phyloP scores from a whole-genome alignment of 1,140 invertebrate species.

The Ips nitidus region DNA sequence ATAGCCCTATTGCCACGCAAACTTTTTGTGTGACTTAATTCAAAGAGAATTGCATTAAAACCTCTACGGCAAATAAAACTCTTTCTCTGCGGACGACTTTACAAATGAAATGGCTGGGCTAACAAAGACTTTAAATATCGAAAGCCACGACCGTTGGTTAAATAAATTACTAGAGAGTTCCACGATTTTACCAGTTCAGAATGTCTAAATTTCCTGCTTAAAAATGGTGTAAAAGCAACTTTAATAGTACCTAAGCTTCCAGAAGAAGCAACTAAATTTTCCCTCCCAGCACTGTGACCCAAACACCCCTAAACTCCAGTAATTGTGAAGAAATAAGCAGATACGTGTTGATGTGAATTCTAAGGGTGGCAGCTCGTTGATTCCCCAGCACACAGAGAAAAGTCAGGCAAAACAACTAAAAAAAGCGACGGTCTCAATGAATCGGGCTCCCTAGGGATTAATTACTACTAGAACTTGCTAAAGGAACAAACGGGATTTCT shows the following conservation, averaged over 20 bases:
- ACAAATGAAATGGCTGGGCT: constrained; percentile 11
- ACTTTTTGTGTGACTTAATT: not conserved
- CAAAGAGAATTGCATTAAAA: constrained; percentile 11
- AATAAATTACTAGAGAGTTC: constrained; percentile 8
- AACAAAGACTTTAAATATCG: constrained; percentile 18
- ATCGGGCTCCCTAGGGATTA: not conserved
- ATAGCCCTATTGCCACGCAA: not conserved
- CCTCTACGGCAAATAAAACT: constrained; percentile 2
- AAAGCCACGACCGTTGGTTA: constrained; percentile 10
- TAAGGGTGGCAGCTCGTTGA: no score
- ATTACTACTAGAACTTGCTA: not conserved
- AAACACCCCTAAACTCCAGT: no score
- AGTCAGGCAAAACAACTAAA: no score
- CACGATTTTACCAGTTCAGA: not conserved
- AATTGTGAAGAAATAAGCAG: not conserved
- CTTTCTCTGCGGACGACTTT: constrained; percentile 4
- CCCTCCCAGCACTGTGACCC: not conserved
- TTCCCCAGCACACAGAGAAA: no score
- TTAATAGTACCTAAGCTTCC: not conserved
- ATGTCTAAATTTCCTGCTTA: not conserved
- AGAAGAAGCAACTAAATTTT: not conserved
- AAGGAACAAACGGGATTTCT: not conserved
- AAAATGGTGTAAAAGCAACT: not conserved
- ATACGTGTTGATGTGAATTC: not conserved
- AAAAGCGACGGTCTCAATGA: no score